These are phyloP conservation scores for Eulemur coronatus DNA, from an alignment of 2,797 vertebrate species.

Conservation along the genomic window DNA sequence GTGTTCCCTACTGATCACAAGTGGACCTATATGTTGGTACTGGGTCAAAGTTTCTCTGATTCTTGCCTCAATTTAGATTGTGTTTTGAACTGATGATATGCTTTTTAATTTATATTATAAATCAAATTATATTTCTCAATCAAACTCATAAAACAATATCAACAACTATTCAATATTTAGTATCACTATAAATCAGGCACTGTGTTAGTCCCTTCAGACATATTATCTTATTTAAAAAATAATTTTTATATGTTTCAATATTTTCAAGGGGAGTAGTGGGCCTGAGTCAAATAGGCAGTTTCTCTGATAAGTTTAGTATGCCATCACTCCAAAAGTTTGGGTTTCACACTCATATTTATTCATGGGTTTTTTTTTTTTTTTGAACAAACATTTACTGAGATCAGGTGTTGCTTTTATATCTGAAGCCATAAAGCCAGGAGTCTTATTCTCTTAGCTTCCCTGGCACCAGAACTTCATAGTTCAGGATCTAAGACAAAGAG, in stretches of 20 bases:
- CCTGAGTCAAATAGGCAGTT: background rate
- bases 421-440: background rate
- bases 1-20: background rate
- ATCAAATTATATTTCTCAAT: background rate
- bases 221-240: background rate
- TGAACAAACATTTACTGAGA: background rate
- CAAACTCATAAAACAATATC: background rate
- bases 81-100: background rate
- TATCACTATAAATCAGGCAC: background rate
- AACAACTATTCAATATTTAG: background rate
- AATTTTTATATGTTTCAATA: background rate
- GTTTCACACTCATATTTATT: background rate
- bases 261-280: background rate
- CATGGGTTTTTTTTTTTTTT: background rate
- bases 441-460: background rate
- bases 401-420: background rate
- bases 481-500: background rate
- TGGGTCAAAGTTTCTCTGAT: background rate
- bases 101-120: background rate
- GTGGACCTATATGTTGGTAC: background rate
- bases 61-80: background rate
- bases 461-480: background rate
- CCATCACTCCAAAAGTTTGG: background rate
- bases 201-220: background rate
- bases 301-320: background rate